A percentile compares a stretch with the other conserved stretches of the same genome.
Evolutionary conservation across 2,113 vertebrate species (phyloP).

Genomic region (Oxyruncus cristatus): DNA sequence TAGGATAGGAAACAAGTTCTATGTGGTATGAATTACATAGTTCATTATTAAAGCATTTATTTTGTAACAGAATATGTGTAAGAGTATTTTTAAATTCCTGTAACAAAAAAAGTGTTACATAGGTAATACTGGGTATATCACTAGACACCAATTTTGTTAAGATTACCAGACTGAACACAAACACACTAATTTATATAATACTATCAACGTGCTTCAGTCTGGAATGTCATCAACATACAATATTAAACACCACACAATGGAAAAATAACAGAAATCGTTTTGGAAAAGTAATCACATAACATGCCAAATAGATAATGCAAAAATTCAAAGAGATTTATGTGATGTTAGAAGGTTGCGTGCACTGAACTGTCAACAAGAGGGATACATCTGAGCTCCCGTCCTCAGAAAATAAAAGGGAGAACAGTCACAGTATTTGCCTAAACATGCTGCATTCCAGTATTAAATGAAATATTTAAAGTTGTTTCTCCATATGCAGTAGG

Average conservation of each 20-base stretch:
- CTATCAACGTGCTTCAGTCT: neutral
- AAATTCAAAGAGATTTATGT: neutral
- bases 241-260: neutral
- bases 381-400: neutral
- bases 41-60: neutral
- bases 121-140: neutral
- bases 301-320: neutral
- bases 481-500: neutral
- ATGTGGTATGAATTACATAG: neutral
- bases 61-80: neutral
- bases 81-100: neutral
- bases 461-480: neutral
- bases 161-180: neutral
- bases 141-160: neutral
- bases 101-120: neutral
- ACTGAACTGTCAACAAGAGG: neutral
- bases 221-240: neutral
- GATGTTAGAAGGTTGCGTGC: neutral
- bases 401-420: neutral
- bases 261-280: conserved; percentile 27
- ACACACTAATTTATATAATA: neutral
- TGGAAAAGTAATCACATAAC: neutral
- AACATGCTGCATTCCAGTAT: conserved; percentile 26
- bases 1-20: conserved; percentile 22
- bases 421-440: neutral